Evolutionary conservation across 2,888 invertebrate species (phyloP).

Genomic region (Andrena bicolor): DNA sequence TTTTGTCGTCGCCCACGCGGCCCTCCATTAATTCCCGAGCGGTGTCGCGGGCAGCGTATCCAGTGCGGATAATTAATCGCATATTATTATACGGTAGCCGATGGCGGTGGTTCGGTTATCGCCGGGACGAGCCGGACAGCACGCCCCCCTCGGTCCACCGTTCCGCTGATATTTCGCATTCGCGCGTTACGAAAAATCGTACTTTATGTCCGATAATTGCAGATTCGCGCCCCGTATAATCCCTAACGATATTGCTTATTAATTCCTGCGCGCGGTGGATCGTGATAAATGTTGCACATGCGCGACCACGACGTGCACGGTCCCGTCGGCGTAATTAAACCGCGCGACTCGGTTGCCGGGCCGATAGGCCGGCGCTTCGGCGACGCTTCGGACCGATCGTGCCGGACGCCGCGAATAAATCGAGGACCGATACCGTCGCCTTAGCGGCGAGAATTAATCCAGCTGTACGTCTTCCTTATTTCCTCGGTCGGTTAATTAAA

Average conservation of each 20-base stretch:
- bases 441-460: background rate
- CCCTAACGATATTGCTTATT: slow-evolving; percentile 51
- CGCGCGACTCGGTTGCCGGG: background rate
- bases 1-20: slow-evolving; percentile 65
- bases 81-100: slow-evolving; percentile 59
- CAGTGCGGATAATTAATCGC: slow-evolving; percentile 55
- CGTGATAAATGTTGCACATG: slow-evolving; percentile 44
- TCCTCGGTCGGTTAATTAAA: slow-evolving; percentile 80
- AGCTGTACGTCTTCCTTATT: slow-evolving; percentile 6
- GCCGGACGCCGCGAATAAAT: background rate
- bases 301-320: slow-evolving; percentile 22
- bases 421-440: background rate
- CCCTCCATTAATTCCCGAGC: slow-evolving; percentile 50
- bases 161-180: slow-evolving; percentile 35
- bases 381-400: background rate
- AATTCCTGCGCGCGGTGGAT: slow-evolving; percentile 37
- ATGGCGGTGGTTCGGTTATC: slow-evolving; percentile 34
- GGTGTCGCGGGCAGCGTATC: background rate
- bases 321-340: slow-evolving; percentile 20
- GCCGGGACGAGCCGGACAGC: slow-evolving; percentile 13
- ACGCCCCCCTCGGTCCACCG: slow-evolving; percentile 1
- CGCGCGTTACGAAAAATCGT: slow-evolving; percentile 36
- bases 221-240: slow-evolving; percentile 33
- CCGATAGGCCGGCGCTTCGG: background rate
- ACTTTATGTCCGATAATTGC: slow-evolving; percentile 58